phyloP scores from a whole-genome alignment of 2,888 invertebrate species.

The Drosophila ustulata region DNA sequence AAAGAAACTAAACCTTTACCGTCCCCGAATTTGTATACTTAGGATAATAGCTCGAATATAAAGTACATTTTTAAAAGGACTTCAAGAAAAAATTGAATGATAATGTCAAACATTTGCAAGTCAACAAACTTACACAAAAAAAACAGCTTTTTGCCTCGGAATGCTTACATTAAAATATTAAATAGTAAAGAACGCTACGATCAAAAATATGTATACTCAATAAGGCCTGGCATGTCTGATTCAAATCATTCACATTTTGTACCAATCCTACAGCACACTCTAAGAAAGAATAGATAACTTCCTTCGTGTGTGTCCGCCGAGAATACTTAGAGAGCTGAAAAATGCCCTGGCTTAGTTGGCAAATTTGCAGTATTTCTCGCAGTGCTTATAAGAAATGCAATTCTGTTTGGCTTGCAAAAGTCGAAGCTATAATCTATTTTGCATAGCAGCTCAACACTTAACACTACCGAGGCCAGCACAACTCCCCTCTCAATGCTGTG shows the following conservation, averaged over 20 bases:
- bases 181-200: not conserved
- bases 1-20: not conserved
- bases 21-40: no score
- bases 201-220: not conserved
- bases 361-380: constrained; percentile 3
- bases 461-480: constrained; percentile 23
- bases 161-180: not conserved
- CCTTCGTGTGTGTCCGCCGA: not conserved
- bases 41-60: no score
- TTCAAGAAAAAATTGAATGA: not conserved
- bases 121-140: not conserved
- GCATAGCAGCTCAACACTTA: constrained; percentile 63
- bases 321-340: not conserved
- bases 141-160: not conserved
- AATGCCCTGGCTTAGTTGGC: constrained; percentile 8
- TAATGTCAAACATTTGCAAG: not conserved
- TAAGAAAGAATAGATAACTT: not conserved
- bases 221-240: not conserved
- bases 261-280: not conserved
- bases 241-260: not conserved
- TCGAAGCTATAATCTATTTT: constrained; percentile 63
- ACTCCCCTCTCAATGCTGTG: not conserved
- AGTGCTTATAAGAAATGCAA: constrained; percentile 23
- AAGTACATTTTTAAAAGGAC: no score
- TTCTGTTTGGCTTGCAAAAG: constrained; percentile 32